Evolutionary conservation across 2,888 invertebrate genomes (phyloP).

Genomic region (Lumbricus terrestris): DNA sequence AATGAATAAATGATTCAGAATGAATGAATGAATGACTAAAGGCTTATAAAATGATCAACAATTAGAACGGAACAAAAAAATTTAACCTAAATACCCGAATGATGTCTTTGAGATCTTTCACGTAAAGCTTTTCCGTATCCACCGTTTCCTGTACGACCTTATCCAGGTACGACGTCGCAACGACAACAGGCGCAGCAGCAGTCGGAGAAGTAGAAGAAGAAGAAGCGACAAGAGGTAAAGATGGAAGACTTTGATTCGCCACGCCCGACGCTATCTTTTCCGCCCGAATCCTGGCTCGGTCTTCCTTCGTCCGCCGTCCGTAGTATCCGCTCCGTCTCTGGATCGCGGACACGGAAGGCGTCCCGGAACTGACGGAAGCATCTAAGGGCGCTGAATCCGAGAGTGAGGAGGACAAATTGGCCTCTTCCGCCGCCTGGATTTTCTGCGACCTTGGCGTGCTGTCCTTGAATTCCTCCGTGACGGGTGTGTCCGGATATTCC

Average conservation of each 20-base stretch:
- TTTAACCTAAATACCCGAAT: slow-evolving; percentile 9
- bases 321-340: not conserved
- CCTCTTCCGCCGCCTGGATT: not conserved
- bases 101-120: slow-evolving; percentile 27
- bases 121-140: slow-evolving; percentile 24
- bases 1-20: no score
- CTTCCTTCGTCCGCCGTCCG: not conserved
- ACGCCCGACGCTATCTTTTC: not conserved
- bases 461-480: slow-evolving; percentile 9
- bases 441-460: not conserved
- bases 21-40: not conserved
- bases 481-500: not conserved
- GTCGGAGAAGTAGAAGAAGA: not conserved
- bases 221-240: not conserved
- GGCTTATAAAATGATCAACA: not conserved
- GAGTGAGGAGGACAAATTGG: not conserved
- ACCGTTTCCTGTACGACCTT: slow-evolving; percentile 23
- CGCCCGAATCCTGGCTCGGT: not conserved
- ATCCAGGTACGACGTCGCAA: slow-evolving; percentile 6
- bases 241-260: not conserved
- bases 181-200: not conserved
- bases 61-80: not conserved
- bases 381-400: not conserved
- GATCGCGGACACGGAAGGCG: not conserved
- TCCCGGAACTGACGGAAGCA: not conserved